A percentile compares a stretch with the other conserved stretches of the same genome.
Conservation (phyloP, 2,113 vertebrate species). For the Alouatta palliata region DNA sequence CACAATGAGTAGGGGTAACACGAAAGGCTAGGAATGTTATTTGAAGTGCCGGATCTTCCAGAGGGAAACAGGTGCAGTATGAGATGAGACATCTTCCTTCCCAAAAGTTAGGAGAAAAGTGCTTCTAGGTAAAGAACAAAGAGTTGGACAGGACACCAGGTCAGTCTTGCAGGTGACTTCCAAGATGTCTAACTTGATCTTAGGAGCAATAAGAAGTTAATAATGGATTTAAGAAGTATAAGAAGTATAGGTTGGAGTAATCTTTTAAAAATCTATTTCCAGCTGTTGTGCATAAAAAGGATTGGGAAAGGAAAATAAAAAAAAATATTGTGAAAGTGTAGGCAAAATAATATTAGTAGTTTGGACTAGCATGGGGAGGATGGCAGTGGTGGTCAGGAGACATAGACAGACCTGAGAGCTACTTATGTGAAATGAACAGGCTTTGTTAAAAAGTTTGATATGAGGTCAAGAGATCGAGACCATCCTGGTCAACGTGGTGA, state of each 20-base stretch:
- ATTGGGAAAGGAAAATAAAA: background rate
- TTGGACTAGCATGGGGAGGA: background rate
- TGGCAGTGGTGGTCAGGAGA: background rate
- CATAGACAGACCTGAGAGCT: background rate
- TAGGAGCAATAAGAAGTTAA: background rate
- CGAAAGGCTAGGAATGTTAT: background rate
- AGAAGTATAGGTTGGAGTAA: background rate
- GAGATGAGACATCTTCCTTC: background rate
- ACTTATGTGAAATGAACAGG: background rate
- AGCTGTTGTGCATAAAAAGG: background rate
- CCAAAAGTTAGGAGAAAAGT: background rate
- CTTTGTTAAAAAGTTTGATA: background rate
- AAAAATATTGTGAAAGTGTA: background rate
- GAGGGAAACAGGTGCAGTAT: accelerated
- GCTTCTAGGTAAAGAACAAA: background rate
- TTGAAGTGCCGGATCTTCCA: accelerated
- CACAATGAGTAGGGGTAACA: background rate
- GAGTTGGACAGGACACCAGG: background rate
- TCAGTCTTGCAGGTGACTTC: background rate
- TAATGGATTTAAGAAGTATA: background rate
- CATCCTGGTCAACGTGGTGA: no score
- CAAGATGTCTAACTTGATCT: background rate
- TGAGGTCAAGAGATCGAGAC: no score
- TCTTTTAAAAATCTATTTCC: background rate
- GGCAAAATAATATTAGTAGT: background rate